Base-by-base conservation (phyloP, 2,797 vertebrate species). In the Sebastes taczanowskii region DNA sequence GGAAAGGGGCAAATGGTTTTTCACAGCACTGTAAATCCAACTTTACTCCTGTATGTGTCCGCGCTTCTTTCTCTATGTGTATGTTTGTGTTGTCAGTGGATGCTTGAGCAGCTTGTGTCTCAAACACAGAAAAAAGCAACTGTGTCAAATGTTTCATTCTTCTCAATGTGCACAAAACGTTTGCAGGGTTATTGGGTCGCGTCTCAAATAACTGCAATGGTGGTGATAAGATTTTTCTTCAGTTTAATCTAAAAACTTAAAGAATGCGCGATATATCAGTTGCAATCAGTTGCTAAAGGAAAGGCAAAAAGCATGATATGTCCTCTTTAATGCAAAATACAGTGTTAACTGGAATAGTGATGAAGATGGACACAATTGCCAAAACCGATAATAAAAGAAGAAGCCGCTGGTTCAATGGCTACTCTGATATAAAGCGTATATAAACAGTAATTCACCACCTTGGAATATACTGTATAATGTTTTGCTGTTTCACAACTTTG, bases 21-120 rank as follows among this genome's bases (percentile, higher is more conserved):
- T 87, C 83, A 82, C 77, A 66, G 81, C 79, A 84, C 86, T 88
- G 81, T 86, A 69, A 82, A 80, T 76, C 18, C 27, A 65, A 49
- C n/a, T 55, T 27, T 30, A 23, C 3, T 2, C 4, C 13, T 80
- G 14, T 68, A 38, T 78, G 34, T 78, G 63, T 83, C 0, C 2
- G 1, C 23, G 20, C 38, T 56, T 34, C 23, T 49, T 30, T 74
- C 68, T 67, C 10, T 65, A 11, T 67, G 67, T 46, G 4, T n/a
- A 1, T 52, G 18, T 64, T 10, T 72, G 25, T 63, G 29, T 78
- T 74, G 30, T 77, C 53, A 30, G 56, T 60, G 46, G 74, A 60
- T 49, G 23, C 38, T 60, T 66, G 52, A 49, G 35, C 68, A 52
- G 27, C 25, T 38, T 69, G 8, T 9, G 59, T 56, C n/a, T 70